Evolutionary conservation across 2,888 invertebrate species (phyloP).

Genomic region (Folsomia manolachei): DNA sequence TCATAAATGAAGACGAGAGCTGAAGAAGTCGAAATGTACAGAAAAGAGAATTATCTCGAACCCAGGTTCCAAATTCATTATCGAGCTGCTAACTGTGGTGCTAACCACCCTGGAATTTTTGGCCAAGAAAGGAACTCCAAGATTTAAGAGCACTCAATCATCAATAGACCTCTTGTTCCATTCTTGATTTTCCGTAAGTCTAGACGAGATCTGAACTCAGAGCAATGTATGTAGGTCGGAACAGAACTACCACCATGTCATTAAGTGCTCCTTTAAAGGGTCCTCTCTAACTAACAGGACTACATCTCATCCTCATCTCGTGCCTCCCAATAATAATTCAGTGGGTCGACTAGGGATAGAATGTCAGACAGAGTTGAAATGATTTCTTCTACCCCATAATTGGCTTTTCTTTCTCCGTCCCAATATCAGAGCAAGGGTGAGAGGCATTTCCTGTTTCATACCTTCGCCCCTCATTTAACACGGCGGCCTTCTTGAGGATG

Average conservation of each 20-base stretch:
- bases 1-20: slow-evolving; percentile 10
- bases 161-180: slow-evolving; percentile 37
- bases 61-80: slow-evolving; percentile 14
- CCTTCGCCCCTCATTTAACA: slow-evolving; percentile 21
- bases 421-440: too few species aligned
- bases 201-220: slow-evolving; percentile 37
- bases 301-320: slow-evolving; percentile 12
- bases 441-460: slow-evolving; percentile 18
- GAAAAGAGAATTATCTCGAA: neutral
- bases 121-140: slow-evolving; percentile 12
- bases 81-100: slow-evolving; percentile 33
- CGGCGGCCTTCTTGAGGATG: slow-evolving; percentile 33
- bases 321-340: slow-evolving; percentile 14
- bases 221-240: too few species aligned
- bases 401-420: slow-evolving; percentile 5
- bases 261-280: slow-evolving; percentile 11
- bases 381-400: slow-evolving; percentile 6
- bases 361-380: slow-evolving; percentile 1
- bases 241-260: slow-evolving; percentile 7
- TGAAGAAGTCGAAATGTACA: neutral
- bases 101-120: slow-evolving; percentile 25
- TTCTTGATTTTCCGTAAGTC: slow-evolving; percentile 34
- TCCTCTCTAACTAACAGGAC: neutral
- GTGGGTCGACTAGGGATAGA: slow-evolving; percentile 1
- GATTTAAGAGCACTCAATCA: slow-evolving; percentile 27